phyloP scores from a whole-genome alignment of 1,140 invertebrate species.

The Leptoteleia sp. region DNA sequence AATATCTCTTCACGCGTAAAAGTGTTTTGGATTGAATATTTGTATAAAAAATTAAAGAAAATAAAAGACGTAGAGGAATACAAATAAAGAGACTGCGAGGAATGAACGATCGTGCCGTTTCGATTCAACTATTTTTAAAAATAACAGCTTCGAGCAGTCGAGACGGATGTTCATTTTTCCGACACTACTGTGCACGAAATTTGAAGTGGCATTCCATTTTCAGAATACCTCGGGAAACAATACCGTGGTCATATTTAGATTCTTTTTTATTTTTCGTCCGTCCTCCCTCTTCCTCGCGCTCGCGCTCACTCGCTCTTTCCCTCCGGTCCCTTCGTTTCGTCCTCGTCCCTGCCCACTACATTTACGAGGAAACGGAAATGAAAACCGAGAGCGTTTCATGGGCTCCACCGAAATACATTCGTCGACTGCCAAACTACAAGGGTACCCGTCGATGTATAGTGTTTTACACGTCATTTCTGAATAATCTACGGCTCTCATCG shows the following conservation, averaged over 20 bases:
- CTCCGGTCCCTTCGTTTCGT: no score
- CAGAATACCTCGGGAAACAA: constrained; percentile 24
- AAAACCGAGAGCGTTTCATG: constrained; percentile 32
- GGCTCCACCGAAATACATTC: constrained; percentile 31
- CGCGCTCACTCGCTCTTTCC: background rate
- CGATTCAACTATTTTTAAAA: no score
- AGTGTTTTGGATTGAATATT: no score
- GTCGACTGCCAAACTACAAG: constrained; percentile 27
- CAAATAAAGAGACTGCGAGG: no score
- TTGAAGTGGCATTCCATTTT: constrained; percentile 32
- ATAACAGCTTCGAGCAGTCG: constrained; percentile 2
- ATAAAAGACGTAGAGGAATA: no score
- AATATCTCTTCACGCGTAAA: no score
- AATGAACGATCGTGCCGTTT: no score
- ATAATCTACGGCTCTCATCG: constrained; percentile 50
- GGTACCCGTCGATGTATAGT: constrained; percentile 14
- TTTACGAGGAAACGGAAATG: constrained; percentile 45
- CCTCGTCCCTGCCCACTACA: no score
- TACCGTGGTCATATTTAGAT: constrained; percentile 35
- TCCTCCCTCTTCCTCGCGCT: background rate
- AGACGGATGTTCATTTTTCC: constrained; percentile 19
- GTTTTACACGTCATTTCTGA: constrained; percentile 54
- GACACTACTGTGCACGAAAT: constrained; percentile 7
- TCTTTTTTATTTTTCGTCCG: constrained; percentile 19
- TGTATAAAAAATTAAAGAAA: no score